Conservation (phyloP, 2,888 invertebrate genomes). For the Hemicrepidius hirtus region DNA sequence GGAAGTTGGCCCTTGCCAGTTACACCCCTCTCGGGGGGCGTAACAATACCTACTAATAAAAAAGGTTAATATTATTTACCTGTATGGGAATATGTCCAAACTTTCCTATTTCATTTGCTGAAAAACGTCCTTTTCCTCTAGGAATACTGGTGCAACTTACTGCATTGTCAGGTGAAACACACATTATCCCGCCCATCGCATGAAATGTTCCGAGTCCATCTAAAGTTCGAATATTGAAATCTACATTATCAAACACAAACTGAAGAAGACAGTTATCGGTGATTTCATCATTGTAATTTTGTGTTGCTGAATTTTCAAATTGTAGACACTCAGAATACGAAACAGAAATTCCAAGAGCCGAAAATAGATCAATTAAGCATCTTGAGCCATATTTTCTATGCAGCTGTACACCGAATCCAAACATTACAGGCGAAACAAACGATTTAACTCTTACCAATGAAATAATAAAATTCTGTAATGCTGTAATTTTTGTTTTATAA, state of each 20-base stretch:
- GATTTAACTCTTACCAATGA: constrained; percentile 25
- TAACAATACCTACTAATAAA: too few species aligned
- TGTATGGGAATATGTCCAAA: constrained; percentile 8
- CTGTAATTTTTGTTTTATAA: constrained; percentile 25
- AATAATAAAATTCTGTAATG: constrained; percentile 26
- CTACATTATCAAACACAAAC: too few species aligned
- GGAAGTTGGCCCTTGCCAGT: too few species aligned
- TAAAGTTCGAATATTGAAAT: constrained; percentile 18
- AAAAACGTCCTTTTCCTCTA: constrained; percentile 16
- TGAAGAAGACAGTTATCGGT: background rate
- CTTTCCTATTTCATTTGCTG: constrained; percentile 4
- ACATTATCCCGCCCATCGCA: constrained; percentile 28
- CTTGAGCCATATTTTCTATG: constrained; percentile 24
- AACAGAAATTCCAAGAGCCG: constrained; percentile 14
- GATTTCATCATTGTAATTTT: constrained; percentile 14
- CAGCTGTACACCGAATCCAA: constrained; percentile 12
- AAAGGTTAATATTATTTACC: too few species aligned
- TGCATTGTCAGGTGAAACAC: constrained; percentile 12
- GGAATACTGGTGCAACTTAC: constrained; percentile 2
- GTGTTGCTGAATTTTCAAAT: constrained; percentile 23
- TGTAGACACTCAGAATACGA: constrained; percentile 9
- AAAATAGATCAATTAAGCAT: constrained; percentile 20
- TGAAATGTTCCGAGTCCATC: constrained; percentile 27
- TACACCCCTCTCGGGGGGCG: too few species aligned
- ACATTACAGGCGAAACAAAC: constrained; percentile 20